Evolutionary conservation across 2,113 vertebrate genomes (phyloP).

Genomic region (Halcyon malimbica): DNA sequence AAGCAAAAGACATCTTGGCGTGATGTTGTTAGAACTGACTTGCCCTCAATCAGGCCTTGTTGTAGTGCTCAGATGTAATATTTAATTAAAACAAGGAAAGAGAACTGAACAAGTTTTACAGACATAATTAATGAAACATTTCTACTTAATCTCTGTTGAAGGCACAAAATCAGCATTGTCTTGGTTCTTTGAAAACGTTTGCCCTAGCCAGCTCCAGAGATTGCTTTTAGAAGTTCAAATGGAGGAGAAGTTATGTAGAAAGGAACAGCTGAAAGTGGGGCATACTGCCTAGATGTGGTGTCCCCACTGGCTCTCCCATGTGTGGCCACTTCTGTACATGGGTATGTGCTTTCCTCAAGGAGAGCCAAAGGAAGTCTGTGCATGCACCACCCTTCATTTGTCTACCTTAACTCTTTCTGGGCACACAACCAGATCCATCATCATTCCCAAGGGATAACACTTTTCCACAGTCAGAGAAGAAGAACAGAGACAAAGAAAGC

Average conservation of each 20-base stretch:
- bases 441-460: neutral
- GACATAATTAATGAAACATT: neutral
- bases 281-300: neutral
- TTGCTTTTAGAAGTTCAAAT: neutral
- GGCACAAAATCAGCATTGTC: neutral
- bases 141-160: neutral
- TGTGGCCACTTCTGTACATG: neutral
- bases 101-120: neutral
- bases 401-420: neutral
- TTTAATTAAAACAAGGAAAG: neutral
- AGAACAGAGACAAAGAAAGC: neutral
- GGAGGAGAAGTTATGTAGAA: neutral
- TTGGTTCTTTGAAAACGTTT: neutral
- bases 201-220: neutral
- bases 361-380: neutral
- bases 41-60: neutral
- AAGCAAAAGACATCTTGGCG: neutral
- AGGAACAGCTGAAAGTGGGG: neutral
- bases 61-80: neutral
- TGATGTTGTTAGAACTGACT: neutral
- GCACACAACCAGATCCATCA: neutral
- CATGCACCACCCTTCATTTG: accelerated
- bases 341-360: neutral
- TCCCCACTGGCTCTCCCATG: neutral
- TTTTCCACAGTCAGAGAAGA: neutral